Conservation (phyloP, 92 coral and sea anemone genomes). For the Palythoa grandis region DNA sequence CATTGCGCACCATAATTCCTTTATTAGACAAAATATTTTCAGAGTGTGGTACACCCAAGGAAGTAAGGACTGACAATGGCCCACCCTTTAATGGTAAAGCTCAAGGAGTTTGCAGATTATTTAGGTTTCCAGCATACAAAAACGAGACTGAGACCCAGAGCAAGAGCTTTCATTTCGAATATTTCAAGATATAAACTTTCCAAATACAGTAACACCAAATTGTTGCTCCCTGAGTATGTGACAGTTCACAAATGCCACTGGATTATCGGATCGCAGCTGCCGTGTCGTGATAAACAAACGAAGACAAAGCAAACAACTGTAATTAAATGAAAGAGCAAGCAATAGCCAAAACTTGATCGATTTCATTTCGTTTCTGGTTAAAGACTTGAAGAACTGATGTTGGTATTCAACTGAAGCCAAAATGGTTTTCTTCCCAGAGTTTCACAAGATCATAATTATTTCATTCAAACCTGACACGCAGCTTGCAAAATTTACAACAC, state of each 20-base stretch:
- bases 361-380: too few relatives aligned
- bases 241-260: neutral
- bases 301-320: neutral
- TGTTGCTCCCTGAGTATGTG: neutral
- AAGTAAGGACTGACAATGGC: constrained; percentile 7
- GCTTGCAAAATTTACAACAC: too few relatives aligned
- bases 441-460: too few relatives aligned
- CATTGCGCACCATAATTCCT: neutral
- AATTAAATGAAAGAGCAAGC: neutral
- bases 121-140: neutral
- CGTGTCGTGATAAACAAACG: neutral
- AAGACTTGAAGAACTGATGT: neutral
- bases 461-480: too few relatives aligned
- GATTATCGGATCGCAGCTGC: neutral
- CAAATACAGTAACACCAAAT: neutral
- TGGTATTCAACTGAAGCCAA: neutral
- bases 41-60: neutral
- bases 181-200: neutral
- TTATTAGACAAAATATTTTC: neutral
- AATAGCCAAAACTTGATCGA: neutral
- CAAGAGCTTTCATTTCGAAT: neutral
- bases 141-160: too few relatives aligned
- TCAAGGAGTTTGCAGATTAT: neutral
- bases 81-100: neutral
- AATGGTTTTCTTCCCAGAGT: too few relatives aligned